These are phyloP conservation scores for Oncorhynchus masou DNA, from an alignment of 2,113 vertebrate species.

Conservation along the genomic window DNA sequence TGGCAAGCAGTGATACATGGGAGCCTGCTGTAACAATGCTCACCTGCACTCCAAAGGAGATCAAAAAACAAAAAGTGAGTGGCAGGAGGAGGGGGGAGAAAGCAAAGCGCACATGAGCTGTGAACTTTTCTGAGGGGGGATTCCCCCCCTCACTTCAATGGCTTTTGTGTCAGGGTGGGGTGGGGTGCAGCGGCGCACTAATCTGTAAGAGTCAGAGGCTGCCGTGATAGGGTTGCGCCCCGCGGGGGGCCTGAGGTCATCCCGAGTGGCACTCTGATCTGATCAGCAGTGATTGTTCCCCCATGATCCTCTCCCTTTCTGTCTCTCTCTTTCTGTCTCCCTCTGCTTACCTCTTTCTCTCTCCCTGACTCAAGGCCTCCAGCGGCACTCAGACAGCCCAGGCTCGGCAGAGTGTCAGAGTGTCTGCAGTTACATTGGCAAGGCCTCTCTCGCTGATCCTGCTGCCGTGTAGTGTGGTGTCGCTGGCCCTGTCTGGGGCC, in stretches of 20 bases:
- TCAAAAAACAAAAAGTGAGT: conserved; percentile 46
- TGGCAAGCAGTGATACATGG: conserved; percentile 34
- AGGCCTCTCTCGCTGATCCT: background rate
- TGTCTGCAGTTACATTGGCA: background rate
- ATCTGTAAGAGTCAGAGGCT: conserved; percentile 65
- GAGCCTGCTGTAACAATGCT: conserved; percentile 38
- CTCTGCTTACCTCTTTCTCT: background rate
- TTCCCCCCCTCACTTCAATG: conserved; percentile 57
- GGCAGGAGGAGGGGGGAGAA: conserved; percentile 1
- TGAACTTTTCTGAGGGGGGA: conserved; percentile 12
- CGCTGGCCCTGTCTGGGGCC: too few relatives aligned
- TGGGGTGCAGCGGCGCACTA: conserved; percentile 37
- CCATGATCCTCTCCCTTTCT: background rate
- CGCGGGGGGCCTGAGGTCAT: conserved; percentile 71
- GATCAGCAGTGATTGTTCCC: conserved; percentile 53
- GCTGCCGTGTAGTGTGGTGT: too few relatives aligned
- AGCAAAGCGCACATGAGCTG: conserved; percentile 43
- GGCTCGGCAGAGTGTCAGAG: too few relatives aligned
- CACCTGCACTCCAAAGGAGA: conserved; percentile 43
- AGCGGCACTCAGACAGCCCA: too few relatives aligned
- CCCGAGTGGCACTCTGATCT: conserved; percentile 60
- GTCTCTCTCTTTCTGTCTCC: too few relatives aligned
- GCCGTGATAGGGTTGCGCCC: conserved; percentile 72
- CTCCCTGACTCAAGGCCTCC: background rate
- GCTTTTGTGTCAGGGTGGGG: conserved; percentile 56